A percentile compares a stretch with the other conserved stretches of the same genome.
phyloP scores from a whole-genome alignment of 2,113 vertebrate genomes.

The Leuciscus idus region DNA sequence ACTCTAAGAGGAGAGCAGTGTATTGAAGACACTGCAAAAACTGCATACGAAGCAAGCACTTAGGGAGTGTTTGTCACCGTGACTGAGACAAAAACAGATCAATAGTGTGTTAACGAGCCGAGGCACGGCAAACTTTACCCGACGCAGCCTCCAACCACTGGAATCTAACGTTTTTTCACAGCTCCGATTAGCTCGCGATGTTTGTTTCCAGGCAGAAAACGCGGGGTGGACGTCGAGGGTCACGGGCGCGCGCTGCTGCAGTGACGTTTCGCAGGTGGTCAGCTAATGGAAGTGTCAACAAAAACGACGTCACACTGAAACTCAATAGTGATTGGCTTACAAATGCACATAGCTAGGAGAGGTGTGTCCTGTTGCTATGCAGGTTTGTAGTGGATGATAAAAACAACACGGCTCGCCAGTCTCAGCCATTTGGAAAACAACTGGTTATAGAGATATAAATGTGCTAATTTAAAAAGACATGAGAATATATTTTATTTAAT shows the following conservation, averaged over 20 bases:
- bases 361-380: conserved; percentile 69
- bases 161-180: conserved; percentile 46
- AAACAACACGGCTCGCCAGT: not conserved
- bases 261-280: conserved; percentile 65
- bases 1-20: not conserved
- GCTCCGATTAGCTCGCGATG: conserved; percentile 57
- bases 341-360: conserved; percentile 23
- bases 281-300: conserved; percentile 68
- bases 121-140: conserved; percentile 52
- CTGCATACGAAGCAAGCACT: not conserved
- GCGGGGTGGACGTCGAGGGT: conserved; percentile 10
- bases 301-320: conserved; percentile 66
- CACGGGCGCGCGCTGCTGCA: conserved; percentile 43
- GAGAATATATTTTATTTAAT: not conserved
- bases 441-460: not conserved
- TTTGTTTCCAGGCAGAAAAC: conserved; percentile 76
- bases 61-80: conserved; percentile 6
- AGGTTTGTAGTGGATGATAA: conserved; percentile 37
- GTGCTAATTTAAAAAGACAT: not conserved
- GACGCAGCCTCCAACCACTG: conserved; percentile 44
- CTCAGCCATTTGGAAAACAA: not conserved
- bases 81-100: conserved; percentile 39
- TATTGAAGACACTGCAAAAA: not conserved
- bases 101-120: conserved; percentile 18
- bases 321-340: conserved; percentile 66